Evolutionary conservation across 2,888 invertebrate genomes (phyloP).

Genomic region (Timema podura): DNA sequence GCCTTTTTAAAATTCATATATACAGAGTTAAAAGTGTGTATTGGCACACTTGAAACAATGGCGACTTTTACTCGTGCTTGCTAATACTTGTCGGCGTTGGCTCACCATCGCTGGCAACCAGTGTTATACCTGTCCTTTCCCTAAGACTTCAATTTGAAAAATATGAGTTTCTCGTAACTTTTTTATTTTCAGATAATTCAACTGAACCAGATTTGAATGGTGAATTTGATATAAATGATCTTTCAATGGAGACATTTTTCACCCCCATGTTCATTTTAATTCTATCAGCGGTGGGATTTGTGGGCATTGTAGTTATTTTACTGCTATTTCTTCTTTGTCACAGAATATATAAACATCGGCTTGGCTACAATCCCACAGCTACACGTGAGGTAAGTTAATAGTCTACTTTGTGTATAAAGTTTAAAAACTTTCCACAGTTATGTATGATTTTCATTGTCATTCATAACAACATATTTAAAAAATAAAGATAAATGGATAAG

Average conservation of each 20-base stretch:
- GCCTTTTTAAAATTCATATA: no score
- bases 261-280: slow-evolving; percentile 76
- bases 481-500: no score
- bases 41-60: no score
- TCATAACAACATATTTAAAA: no score
- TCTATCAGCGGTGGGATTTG: slow-evolving; percentile 67
- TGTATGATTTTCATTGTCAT: no score
- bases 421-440: not conserved
- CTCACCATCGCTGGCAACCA: no score
- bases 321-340: slow-evolving; percentile 70
- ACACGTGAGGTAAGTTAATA: slow-evolving; percentile 47
- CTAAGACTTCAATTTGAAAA: not conserved
- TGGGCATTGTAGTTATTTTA: slow-evolving; percentile 64
- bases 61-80: no score
- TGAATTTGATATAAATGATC: slow-evolving; percentile 27
- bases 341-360: slow-evolving; percentile 60
- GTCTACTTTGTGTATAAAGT: not conserved
- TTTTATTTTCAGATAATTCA: slow-evolving; percentile 27
- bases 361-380: slow-evolving; percentile 63
- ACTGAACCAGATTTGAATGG: slow-evolving; percentile 24
- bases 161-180: not conserved
- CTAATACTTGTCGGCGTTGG: no score
- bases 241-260: slow-evolving; percentile 70
- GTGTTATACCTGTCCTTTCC: not conserved
- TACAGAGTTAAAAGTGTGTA: no score